Evolutionary conservation across 2,888 invertebrate genomes (phyloP).

Genomic region (Teleogryllus oceanicus): DNA sequence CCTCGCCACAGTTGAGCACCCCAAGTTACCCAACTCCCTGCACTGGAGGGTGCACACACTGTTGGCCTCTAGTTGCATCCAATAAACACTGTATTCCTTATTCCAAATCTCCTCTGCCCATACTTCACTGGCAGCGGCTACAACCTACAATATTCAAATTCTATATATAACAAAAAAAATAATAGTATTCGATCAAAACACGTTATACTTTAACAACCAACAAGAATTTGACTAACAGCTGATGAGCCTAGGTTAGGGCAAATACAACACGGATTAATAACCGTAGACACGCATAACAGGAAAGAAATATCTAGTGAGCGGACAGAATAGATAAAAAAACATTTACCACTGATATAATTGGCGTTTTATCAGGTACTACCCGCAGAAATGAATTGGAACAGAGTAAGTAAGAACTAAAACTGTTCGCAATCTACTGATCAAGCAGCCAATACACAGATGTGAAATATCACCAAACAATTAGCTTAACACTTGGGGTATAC

Average conservation of each 20-base stretch:
- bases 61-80: conserved; percentile 24
- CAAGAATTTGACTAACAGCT: conserved; percentile 3
- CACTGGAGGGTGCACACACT: conserved; percentile 25
- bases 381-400: conserved; percentile 6
- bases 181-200: neutral
- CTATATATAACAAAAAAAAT: neutral
- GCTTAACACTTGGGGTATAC: neutral
- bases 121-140: neutral
- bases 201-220: neutral
- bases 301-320: no score
- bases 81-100: conserved; percentile 19
- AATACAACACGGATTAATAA: neutral
- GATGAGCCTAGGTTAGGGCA: conserved; percentile 7
- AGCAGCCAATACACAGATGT: neutral
- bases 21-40: conserved; percentile 25
- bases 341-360: neutral
- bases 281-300: neutral
- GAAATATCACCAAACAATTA: neutral
- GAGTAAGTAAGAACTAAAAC: neutral
- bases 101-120: neutral
- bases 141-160: neutral
- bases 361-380: neutral
- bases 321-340: neutral
- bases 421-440: neutral
- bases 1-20: conserved; percentile 27